Base-by-base conservation (phyloP, 2,888 invertebrate species). In the Agrochola macilenta region DNA sequence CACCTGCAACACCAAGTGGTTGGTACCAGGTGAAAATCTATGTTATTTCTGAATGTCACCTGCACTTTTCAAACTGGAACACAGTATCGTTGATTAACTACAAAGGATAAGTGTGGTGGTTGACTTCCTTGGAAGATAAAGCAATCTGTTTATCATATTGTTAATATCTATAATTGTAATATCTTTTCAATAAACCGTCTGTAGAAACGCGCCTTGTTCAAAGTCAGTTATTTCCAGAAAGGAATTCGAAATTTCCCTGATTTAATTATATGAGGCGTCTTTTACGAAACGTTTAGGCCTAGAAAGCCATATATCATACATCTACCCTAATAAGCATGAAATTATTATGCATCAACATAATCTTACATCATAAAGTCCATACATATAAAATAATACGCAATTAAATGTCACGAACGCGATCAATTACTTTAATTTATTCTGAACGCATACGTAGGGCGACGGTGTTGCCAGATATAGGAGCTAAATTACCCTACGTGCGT, bases 381-480 rank as follows among this genome's bases (percentile, higher is more conserved):
- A n/a, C 35, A 23, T 69, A 75, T 76, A 73, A 73, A 81, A 83
- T 83, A 88, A 85, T 85, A 83, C 68, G 74, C 61, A 66, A 78
- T 82, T 69, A 79, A 76, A 79, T 83, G 83, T 69, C 85, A 85
- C 70, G 81, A 69, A 79, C 77, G 81, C 85, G 81, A 80, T 85
- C 85, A 81, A 87, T 87, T 85, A 85, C 64, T 70, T 78, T 79
- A 88, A 88, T 87, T 79, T 83, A 85, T 82, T 85, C 83, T 3
- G 82, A 81, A 79, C 76, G 79, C 79, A 74, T 84, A 78, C 76
- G 30, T 79, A 77, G 81, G 79, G 76, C 74, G 80, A 64, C 79
- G 35, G 85, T 87, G 89, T 82, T 89, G 88, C 89, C 77, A 85
- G 72, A 68, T 75, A 71, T 75, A 71, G 78, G 70, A 78, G 63